These are phyloP conservation scores for Augochlorella aurata DNA, from an alignment of 2,888 invertebrate genomes.

Conservation along the genomic window DNA sequence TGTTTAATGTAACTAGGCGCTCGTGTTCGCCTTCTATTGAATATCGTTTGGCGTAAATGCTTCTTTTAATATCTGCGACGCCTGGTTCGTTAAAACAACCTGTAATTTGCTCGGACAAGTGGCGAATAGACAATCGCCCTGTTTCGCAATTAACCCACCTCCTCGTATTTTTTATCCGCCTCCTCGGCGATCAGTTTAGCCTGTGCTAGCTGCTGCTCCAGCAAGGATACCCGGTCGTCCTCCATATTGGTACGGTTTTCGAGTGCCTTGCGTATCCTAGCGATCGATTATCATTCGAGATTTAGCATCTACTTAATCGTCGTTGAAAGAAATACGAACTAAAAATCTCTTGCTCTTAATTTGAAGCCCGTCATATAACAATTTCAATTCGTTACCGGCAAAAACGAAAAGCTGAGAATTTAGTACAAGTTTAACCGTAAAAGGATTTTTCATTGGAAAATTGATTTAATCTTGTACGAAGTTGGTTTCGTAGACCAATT, in stretches of 20 bases:
- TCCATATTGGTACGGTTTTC: slow-evolving; percentile 99
- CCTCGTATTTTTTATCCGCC: slow-evolving; percentile 99
- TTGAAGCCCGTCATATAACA: background rate
- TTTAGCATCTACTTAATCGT: slow-evolving; percentile 61
- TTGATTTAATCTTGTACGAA: background rate
- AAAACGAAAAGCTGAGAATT: no score
- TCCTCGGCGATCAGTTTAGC: slow-evolving; percentile 99
- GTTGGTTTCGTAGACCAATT: background rate
- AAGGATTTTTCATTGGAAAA: background rate
- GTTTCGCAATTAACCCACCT: slow-evolving; percentile 86
- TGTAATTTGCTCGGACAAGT: slow-evolving; percentile 10
- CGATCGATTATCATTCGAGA: slow-evolving; percentile 69
- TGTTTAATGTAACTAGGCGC: background rate
- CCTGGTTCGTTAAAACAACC: slow-evolving; percentile 12
- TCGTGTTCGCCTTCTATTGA: background rate
- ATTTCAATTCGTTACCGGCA: background rate
- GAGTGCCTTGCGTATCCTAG: slow-evolving; percentile 98
- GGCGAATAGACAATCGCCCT: slow-evolving; percentile 15
- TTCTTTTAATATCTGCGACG: no score
- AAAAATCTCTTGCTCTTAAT: background rate
- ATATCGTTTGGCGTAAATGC: background rate
- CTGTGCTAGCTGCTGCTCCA: slow-evolving; percentile 99
- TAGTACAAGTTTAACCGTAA: no score
- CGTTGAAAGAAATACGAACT: slow-evolving; percentile 62
- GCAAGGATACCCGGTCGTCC: slow-evolving; percentile 98